Evolutionary conservation across 2,797 vertebrate species (phyloP), one percentile per base, ranked within the genome.

Genomic region (Lepilemur septentrionalis): DNA sequence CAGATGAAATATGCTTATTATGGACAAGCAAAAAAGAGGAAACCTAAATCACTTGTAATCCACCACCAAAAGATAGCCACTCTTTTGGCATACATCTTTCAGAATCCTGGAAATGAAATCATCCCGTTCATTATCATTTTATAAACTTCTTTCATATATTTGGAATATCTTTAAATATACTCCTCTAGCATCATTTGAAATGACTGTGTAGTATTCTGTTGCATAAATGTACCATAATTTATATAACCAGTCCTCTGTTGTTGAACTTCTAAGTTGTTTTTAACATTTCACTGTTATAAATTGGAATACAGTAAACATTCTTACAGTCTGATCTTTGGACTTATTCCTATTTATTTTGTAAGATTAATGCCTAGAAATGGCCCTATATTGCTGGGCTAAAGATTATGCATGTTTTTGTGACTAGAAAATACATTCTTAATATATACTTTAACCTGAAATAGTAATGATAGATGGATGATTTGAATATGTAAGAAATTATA

Each of bases 301-400:
- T 80, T 20, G 6, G 63, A 69, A 80, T 35, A 70, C 3, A 61
- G 8, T 86, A 61, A 87, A 59, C 23, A 65, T 93, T 87, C 59
- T 65, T 82, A 52, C 15, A 87, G 63, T 93, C 46, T 81, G 17
- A 46, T 61, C n/a, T 95, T 88, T 59, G 46, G 22, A 70, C 6
- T 88, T 10, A 85, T 79, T 96, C 52, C 25, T 73, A 43, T 25
- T 95, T 73, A 69, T 90, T 92, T 84, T 78, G 20, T 93, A 76
- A 46, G 28, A 72, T 81, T 84, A 67, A 85, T 85, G 85, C 61
- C 73, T 93, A 78, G 79, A 94, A 93, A 89, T 76, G 8, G 69
- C 18, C 14, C 15, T 82, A 10, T 83, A 59, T 83, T 89, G 15
- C 43, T 75, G 61, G 11, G 50, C n/a, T 30, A 81, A 90, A 83